A percentile compares a stretch with the other conserved stretches of the same genome.
Conservation (phyloP, 2,888 invertebrate species). For the Pristionchus entomophagus region DNA sequence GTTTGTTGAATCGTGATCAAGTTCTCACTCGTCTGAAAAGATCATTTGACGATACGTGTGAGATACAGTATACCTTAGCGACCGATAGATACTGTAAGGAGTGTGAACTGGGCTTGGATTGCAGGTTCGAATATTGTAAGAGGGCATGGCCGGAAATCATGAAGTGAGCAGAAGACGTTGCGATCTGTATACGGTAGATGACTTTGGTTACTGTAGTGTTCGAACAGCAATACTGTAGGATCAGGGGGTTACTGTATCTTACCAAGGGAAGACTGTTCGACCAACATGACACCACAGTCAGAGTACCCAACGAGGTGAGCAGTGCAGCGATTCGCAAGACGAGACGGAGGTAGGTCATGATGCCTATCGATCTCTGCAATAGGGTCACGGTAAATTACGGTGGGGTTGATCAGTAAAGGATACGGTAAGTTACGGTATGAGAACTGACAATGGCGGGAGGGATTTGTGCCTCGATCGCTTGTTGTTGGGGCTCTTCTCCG, state of each 20-base stretch:
- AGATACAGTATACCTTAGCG: constrained; percentile 12
- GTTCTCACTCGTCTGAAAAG: constrained; percentile 4
- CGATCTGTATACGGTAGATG: not conserved
- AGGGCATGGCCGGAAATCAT: not conserved
- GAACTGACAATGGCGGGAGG: not conserved
- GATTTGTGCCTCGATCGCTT: not conserved
- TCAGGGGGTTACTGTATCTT: not conserved
- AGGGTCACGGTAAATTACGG: not conserved
- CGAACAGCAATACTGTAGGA: too few relatives aligned
- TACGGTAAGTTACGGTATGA: not conserved
- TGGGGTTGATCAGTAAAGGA: not conserved
- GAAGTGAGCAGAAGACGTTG: not conserved
- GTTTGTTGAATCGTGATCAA: not conserved
- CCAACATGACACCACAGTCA: not conserved
- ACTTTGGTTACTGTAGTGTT: not conserved
- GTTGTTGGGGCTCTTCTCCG: not conserved
- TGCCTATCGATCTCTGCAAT: not conserved
- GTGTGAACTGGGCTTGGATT: not conserved
- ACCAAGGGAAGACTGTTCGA: not conserved
- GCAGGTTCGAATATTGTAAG: not conserved
- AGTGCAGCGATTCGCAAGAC: not conserved
- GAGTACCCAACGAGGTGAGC: not conserved
- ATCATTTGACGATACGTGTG: not conserved
- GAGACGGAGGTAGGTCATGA: constrained; percentile 10
- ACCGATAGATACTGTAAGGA: constrained; percentile 1